phyloP scores from a whole-genome alignment of 2,797 vertebrate species.

The Squalus acanthias region DNA sequence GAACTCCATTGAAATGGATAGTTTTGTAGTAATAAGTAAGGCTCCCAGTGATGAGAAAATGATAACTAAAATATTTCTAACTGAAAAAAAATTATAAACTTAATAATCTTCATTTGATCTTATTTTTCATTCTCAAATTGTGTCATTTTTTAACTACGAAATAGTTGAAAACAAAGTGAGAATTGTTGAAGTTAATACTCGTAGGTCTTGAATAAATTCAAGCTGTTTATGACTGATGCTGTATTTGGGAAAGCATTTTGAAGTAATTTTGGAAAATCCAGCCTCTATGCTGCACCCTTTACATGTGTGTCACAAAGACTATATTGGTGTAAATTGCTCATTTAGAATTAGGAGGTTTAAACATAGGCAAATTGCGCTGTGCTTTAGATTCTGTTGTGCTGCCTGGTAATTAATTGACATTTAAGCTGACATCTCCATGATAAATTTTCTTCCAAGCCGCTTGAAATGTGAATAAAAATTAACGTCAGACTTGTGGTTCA shows the following conservation, averaged over 20 bases:
- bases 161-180: not conserved
- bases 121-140: not conserved
- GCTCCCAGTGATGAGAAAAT: not conserved
- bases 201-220: not conserved
- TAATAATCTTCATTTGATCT: not conserved
- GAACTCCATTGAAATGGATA: not conserved
- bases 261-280: not conserved
- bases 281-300: not conserved
- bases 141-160: not conserved
- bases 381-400: not conserved
- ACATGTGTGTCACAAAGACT: not conserved
- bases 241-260: not conserved
- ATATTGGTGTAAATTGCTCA: not conserved
- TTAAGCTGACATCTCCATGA: not conserved
- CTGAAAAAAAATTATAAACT: not conserved
- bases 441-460: not conserved
- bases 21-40: not conserved
- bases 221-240: not conserved
- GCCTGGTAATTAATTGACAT: constrained; percentile 1
- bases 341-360: not conserved
- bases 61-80: not conserved
- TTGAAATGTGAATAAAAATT: not conserved
- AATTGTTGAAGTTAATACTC: not conserved
- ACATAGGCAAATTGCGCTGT: too few species aligned
- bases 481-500: not conserved